phyloP scores from a whole-genome alignment of 2,113 vertebrate genomes.

The Chauna torquata region DNA sequence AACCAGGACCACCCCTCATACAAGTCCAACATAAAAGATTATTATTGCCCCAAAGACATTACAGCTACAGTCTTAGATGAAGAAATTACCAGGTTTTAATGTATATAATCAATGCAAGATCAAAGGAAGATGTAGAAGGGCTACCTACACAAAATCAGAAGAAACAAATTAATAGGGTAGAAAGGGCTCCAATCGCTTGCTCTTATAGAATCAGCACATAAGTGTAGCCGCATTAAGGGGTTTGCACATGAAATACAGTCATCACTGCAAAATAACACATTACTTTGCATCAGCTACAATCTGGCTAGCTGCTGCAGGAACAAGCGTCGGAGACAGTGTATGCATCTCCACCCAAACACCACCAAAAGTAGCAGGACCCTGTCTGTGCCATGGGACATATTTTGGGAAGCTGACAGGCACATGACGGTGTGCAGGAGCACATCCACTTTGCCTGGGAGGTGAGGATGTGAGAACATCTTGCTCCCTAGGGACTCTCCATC shows the following conservation, averaged over 20 bases:
- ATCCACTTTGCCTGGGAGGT: neutral
- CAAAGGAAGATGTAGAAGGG: neutral
- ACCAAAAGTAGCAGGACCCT: neutral
- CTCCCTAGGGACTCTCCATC: neutral
- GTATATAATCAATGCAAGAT: neutral
- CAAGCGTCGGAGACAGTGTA: neutral
- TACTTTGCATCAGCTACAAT: neutral
- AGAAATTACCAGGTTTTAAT: neutral
- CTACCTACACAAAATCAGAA: neutral
- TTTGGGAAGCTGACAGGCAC: neutral
- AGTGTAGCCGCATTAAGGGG: neutral
- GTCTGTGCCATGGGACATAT: neutral
- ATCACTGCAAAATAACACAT: neutral
- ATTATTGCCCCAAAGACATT: neutral
- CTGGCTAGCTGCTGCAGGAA: neutral
- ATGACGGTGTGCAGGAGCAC: neutral
- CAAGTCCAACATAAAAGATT: neutral
- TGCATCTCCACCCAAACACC: neutral
- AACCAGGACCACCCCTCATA: neutral
- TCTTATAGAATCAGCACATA: neutral
- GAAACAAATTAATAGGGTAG: neutral
- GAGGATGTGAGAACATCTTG: neutral
- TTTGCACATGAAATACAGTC: neutral
- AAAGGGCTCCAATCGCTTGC: fast-evolving
- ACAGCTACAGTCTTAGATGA: neutral